phyloP scores from a whole-genome alignment of 2,113 vertebrate species.

The Silurus asotus region DNA sequence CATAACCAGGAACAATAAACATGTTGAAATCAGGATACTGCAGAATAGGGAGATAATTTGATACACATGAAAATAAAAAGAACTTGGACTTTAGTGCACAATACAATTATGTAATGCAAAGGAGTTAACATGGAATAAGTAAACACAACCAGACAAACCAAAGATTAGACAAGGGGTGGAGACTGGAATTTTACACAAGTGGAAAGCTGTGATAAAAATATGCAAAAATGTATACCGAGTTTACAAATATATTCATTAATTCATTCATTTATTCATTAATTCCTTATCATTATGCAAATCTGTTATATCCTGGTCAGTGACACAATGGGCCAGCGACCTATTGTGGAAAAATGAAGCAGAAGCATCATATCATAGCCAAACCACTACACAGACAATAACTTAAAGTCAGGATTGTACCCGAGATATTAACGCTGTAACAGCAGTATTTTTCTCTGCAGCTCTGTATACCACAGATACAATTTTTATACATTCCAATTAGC shows the following conservation, averaged over 20 bases:
- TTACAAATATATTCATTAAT: not conserved
- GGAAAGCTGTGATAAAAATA: not conserved
- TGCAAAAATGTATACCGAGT: not conserved
- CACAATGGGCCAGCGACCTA: not conserved
- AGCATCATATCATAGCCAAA: not conserved
- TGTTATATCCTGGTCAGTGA: not conserved
- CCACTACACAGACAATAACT: not conserved
- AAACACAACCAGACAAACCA: not conserved
- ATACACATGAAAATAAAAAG: not conserved
- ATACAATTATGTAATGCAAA: not conserved
- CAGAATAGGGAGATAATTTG: not conserved
- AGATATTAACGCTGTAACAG: not conserved
- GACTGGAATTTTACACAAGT: not conserved
- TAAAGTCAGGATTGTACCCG: not conserved
- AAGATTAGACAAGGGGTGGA: not conserved
- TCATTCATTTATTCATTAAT: not conserved
- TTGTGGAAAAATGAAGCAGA: not conserved
- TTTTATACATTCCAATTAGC: not conserved
- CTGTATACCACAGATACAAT: not conserved
- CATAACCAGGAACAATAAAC: not conserved
- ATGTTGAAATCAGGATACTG: not conserved
- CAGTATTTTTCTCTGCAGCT: not conserved
- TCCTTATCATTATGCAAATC: not conserved
- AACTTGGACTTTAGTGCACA: not conserved
- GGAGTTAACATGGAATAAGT: not conserved